Evolutionary conservation across 2,888 invertebrate species (phyloP).

Genomic region (Anthoptus insignis): DNA sequence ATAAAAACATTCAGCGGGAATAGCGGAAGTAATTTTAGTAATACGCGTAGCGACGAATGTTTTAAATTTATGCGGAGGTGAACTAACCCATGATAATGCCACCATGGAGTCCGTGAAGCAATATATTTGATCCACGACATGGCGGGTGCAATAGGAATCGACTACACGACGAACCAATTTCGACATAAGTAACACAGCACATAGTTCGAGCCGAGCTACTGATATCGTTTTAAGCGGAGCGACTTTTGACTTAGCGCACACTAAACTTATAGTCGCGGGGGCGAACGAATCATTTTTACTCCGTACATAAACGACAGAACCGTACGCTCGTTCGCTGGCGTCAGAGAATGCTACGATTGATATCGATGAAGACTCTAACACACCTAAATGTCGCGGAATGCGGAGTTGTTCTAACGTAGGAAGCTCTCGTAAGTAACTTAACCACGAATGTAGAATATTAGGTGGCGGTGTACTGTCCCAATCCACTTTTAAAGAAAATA

Average conservation of each 20-base stretch:
- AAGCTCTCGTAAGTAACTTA: background rate
- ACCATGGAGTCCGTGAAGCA: background rate
- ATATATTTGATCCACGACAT: background rate
- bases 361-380: background rate
- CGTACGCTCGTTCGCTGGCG: conserved; percentile 3
- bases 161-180: background rate
- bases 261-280: background rate
- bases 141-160: background rate
- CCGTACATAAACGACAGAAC: background rate
- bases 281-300: background rate
- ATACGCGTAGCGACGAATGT: conserved; percentile 14
- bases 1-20: background rate
- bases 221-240: background rate
- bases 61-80: conserved; percentile 15
- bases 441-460: background rate
- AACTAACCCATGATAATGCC: background rate
- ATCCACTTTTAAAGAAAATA: background rate
- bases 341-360: background rate
- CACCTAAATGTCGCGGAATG: conserved; percentile 2
- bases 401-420: background rate
- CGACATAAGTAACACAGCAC: background rate
- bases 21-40: conserved; percentile 12
- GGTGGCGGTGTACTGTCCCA: background rate
- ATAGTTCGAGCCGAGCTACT: background rate
- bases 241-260: conserved; percentile 1